Conservation (phyloP, 1,140 invertebrate species). For the Cepaea nemoralis region DNA sequence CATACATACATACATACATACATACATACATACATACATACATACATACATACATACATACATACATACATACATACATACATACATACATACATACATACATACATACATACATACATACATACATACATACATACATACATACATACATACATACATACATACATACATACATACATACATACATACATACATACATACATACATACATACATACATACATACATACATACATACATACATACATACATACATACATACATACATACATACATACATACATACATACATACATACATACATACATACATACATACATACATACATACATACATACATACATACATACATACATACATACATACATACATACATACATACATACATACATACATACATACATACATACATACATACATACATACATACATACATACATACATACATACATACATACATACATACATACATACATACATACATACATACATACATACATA, state of each 20-base stretch:
- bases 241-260: constrained; percentile 15
- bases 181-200: constrained; percentile 14
- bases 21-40: constrained; percentile 41
- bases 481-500: too few relatives aligned
- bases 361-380: background rate
- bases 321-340: background rate
- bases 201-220: constrained; percentile 4
- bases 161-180: background rate
- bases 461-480: too few relatives aligned
- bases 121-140: constrained; percentile 25
- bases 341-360: background rate
- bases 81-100: constrained; percentile 40
- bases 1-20: constrained; percentile 38
- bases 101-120: constrained; percentile 37
- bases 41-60: constrained; percentile 41
- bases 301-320: background rate
- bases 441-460: too few relatives aligned
- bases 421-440: too few relatives aligned
- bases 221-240: background rate
- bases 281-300: background rate
- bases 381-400: too few relatives aligned
- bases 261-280: constrained; percentile 2
- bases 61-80: constrained; percentile 38
- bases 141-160: constrained; percentile 1
- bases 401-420: too few relatives aligned